These are phyloP conservation scores for Abramis brama DNA, from an alignment of 2,113 vertebrate genomes.

Conservation along the genomic window DNA sequence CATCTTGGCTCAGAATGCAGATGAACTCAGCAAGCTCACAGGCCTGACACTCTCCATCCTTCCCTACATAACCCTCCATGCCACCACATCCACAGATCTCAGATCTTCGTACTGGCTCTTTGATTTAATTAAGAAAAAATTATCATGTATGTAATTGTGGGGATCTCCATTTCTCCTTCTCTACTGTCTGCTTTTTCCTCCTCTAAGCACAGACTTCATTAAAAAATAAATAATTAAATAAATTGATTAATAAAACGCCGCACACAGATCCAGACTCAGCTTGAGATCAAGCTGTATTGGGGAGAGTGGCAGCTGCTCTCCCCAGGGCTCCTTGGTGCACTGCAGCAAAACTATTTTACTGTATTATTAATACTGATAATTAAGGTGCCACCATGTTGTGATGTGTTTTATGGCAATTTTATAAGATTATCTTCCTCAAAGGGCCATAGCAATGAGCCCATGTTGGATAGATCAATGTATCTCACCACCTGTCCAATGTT, in stretches of 20 bases:
- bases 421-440: not conserved
- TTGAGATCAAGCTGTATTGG: conserved; percentile 14
- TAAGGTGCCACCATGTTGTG: conserved; percentile 20
- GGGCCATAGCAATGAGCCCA: not conserved
- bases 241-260: not conserved
- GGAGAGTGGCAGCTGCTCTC: conserved; percentile 14
- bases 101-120: conserved; percentile 29
- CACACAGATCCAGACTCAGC: conserved; percentile 16
- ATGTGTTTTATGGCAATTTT: not conserved
- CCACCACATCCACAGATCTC: not conserved
- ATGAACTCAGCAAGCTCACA: conserved; percentile 33
- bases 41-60: not conserved
- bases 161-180: conserved; percentile 12
- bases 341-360: conserved; percentile 24
- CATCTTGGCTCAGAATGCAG: conserved; percentile 30
- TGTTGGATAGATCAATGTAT: not conserved
- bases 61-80: not conserved
- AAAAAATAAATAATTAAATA: not conserved
- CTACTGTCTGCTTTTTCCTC: not conserved
- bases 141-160: conserved; percentile 9
- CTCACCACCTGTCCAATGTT: conserved; percentile 37
- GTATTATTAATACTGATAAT: conserved; percentile 34
- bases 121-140: conserved; percentile 19
- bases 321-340: conserved; percentile 1
- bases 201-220: not conserved